Base-by-base conservation (phyloP, 2,888 invertebrate genomes). In the Pyrocoelia pectoralis region DNA sequence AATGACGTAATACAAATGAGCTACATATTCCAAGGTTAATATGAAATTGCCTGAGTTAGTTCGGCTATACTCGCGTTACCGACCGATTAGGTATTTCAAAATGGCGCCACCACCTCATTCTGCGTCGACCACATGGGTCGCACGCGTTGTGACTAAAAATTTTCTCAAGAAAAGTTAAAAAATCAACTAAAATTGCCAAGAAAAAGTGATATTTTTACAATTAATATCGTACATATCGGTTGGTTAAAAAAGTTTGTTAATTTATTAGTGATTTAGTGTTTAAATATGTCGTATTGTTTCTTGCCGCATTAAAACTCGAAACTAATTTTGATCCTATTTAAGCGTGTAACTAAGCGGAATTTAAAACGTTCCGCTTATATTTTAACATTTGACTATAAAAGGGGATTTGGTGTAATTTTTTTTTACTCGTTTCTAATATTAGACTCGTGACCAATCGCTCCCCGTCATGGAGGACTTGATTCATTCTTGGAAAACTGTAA, bases 81-180 rank as follows among this genome's bases (percentile, higher is more conserved):
- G 33, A 33, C n/a, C 33, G 15, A 52, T 19, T 12, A 19, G 8
- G 18, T 14, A 3, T 29, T 29, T 41, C 67, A 80, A 80, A 71
- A 80, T 80, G 80, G 80, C 80, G 74, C 70, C 74, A 55, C 40
- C 55, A 68, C 69, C 75, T 77, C 76, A 79, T 76, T 80, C 74
- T 76, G 81, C 80, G 81, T 78, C 80, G 81, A 77, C 82, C 82
- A 78, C 81, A 81, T 81, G 81, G 81, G 80, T 82, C 81, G 82
- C 75, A 78, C 81, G 80, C 81, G 78, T 79, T 79, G 80, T 80
- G 77, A 75, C 78, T 73, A 53, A 63, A 61, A 56, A 61, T 60
- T 57, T 56, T 2, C 5, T 12, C 10, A 48, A 14, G 5, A 9
- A 17, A 17, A 49, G 17, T 46, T 5, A 10, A 5, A 13, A 46